Evolutionary conservation across 2,113 vertebrate species (phyloP).

Genomic region (Grammomys dolichurus): DNA sequence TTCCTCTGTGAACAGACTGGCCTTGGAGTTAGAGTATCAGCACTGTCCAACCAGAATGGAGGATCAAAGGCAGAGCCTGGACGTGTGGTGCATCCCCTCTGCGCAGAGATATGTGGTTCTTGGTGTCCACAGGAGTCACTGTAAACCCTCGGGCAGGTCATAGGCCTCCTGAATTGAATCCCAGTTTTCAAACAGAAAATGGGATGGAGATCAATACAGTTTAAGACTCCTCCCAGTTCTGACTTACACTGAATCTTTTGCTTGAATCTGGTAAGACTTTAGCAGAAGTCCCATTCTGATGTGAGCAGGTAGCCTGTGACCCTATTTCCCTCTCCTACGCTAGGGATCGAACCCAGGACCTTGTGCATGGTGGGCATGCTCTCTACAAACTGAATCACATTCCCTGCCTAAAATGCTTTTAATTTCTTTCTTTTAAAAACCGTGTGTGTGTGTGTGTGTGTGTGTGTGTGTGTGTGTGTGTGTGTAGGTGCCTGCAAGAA

Average conservation of each 20-base stretch:
- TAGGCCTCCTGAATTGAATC: background rate
- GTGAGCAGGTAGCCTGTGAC: background rate
- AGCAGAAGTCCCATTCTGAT: background rate
- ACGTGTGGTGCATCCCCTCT: accelerated
- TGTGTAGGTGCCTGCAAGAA: background rate
- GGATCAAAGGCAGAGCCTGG: background rate
- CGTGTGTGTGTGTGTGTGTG: background rate
- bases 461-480: background rate
- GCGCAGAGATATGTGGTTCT: background rate
- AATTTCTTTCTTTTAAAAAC: background rate
- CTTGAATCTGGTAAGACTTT: background rate
- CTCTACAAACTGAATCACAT: background rate
- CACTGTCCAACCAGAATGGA: accelerated
- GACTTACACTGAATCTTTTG: too few relatives aligned
- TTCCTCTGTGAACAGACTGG: background rate
- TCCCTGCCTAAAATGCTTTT: background rate
- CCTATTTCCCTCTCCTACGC: background rate
- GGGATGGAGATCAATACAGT: background rate
- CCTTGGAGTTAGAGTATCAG: background rate
- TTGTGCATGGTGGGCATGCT: background rate
- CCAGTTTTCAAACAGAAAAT: background rate
- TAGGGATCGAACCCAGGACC: background rate
- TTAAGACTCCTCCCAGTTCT: background rate
- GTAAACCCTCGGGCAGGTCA: too few relatives aligned
- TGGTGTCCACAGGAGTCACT: accelerated